Conservation (phyloP, 2,888 invertebrate genomes). For the Drosophila gaucha region DNA sequence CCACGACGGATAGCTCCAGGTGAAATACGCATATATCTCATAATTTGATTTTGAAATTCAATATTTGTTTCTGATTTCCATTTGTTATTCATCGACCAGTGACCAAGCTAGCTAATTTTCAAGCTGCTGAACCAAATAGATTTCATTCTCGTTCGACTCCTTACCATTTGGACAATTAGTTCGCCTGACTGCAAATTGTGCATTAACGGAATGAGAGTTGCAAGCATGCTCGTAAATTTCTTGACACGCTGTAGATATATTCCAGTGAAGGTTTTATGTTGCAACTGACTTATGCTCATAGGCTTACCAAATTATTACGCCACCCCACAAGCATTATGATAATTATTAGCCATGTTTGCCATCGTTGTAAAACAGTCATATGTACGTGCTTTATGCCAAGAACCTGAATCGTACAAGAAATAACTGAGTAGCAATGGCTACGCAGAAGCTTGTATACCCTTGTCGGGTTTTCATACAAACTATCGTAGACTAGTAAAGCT, state of each 20-base stretch:
- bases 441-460: not conserved
- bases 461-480: not conserved
- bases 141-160: not conserved
- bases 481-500: not conserved
- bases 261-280: slow-evolving; percentile 35
- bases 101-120: too few relatives aligned
- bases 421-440: not conserved
- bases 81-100: not conserved
- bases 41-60: not conserved
- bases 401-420: not conserved
- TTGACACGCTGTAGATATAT: slow-evolving; percentile 36
- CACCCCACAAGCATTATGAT: slow-evolving; percentile 66
- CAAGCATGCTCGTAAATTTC: slow-evolving; percentile 32
- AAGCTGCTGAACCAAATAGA: not conserved
- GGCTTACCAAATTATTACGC: slow-evolving; percentile 66
- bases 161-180: slow-evolving; percentile 60
- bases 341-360: slow-evolving; percentile 74
- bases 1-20: too few relatives aligned
- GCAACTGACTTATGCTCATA: slow-evolving; percentile 71
- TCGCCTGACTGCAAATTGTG: slow-evolving; percentile 49
- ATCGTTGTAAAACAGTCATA: slow-evolving; percentile 67
- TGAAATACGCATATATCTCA: not conserved
- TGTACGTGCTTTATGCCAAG: slow-evolving; percentile 70
- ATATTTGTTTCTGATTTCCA: not conserved
- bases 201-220: too few relatives aligned